Evolutionary conservation across 2,888 invertebrate species (phyloP), one percentile per base, ranked within the genome.

Genomic region (Unio delphinus): DNA sequence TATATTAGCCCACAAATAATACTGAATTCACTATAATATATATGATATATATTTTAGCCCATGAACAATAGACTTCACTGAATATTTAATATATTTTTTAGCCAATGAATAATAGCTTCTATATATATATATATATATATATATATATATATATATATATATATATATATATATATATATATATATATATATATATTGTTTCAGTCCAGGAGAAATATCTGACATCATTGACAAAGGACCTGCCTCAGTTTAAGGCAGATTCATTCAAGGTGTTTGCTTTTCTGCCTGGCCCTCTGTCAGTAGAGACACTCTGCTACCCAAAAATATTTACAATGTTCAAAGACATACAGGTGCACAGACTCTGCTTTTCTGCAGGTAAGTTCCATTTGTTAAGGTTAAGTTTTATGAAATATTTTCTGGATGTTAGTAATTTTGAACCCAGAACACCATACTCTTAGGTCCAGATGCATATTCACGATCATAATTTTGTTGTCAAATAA

Each of bases 121-220:
- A 30, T 30, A 30, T 30, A 30, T 30, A 30, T 30, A 30, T 30
- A 30, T 30, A 30, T 30, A 30, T 30, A 30, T 30, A 30, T 30
- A 30, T 18, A 56, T 57, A 23, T 65, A 20, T 65, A 57, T 26
- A 56, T 65, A 56, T 26, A 23, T 65, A 26, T 26, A 56, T 28
- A 18, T 17, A 23, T 61, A 56, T 8, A 54, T 20, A 56, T 66
- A 20, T 15, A 58, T 17, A 23, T 11, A 30, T 23, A n/a, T 23
- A 65, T 28, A 30, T 23, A 6, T 54, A 54, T 34, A 18, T 55
- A 2, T n/a, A 23, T 64, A 30, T 28, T 26, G 5, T 69, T 70
- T 20, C 78, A 82, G 83, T 85, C 8, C 85, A 84, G 75, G 84
- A 84, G 65, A 76, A 78, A 55, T 71, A 76, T 56, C 78, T 85